Base-by-base conservation (phyloP, 64 coral and sea anemone species). In the Anthopleura sola region DNA sequence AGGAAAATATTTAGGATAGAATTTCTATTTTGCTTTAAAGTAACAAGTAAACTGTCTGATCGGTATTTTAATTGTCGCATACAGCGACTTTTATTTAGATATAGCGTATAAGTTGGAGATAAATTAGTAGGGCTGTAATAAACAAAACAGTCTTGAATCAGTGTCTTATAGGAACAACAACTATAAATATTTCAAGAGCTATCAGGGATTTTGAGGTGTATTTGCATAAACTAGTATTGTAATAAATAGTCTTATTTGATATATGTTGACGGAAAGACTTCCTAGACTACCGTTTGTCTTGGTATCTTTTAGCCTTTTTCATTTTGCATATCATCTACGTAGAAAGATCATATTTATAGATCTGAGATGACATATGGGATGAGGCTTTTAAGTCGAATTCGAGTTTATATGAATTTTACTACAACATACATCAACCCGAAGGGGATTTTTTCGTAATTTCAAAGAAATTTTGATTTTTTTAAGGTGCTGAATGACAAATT, bases 171-270 rank as follows among this genome's bases (percentile, higher is more conserved):
- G 16, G 28, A n/a, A 15, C 34, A 71, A 36, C 14, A 24, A 7
- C 60, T 16, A 71, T 71, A 71, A 71, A 71, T 71, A 71, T 71
- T 71, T 71, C 66, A 71, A 31, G 15, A 71, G 66, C 2, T 16
- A 71, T 9, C 21, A 62, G 58, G 14, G n/a, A 32, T 71, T 71
- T 71, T 71, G 14, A 12, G 8, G 28, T 71, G 29, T 71, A 71
- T 71, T 71, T 71, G 66, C 66, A 71, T 71, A 71, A 71, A 34
- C 26, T 32, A 20, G 29, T 32, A 71, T 71, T 71, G 66, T 71
- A 71, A 71, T 71, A 8, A 71, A 34, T 15, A 28, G 66, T 33
- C 4, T 24, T 8, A 5, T 20, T 12, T 31, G 28, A 13, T 71
- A 71, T 71, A 32, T 8, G 1, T 1, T 29, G 66, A 34, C 28